A percentile compares a stretch with the other conserved stretches of the same genome.
Evolutionary conservation across 2,797 vertebrate genomes (phyloP).

Genomic region (Aldrovandia affinis): DNA sequence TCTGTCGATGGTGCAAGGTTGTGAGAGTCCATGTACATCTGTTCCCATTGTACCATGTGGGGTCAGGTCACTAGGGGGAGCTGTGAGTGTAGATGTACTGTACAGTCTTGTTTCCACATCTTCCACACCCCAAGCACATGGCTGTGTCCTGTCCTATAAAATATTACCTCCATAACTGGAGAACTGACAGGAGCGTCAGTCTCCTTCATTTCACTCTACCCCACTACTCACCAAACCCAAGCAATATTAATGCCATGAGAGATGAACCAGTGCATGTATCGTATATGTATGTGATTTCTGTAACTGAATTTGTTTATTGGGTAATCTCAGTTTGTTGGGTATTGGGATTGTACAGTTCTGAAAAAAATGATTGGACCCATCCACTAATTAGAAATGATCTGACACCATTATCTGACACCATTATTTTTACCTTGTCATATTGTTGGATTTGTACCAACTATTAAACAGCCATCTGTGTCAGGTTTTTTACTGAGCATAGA

Average conservation of each 20-base stretch:
- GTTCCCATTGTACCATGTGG: not conserved
- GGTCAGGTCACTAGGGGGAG: not conserved
- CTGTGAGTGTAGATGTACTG: not conserved
- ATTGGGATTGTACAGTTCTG: not conserved
- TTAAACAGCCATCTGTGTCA: not conserved
- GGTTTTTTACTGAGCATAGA: not conserved
- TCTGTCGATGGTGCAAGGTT: not conserved
- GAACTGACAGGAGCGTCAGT: not conserved
- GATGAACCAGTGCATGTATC: not conserved
- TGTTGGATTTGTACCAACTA: not conserved
- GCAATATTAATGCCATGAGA: too few species aligned
- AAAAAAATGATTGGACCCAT: too few species aligned
- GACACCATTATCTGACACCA: not conserved
- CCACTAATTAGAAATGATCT: conserved; percentile 10
- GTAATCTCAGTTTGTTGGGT: not conserved
- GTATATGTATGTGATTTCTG: not conserved
- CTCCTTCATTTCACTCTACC: too few species aligned
- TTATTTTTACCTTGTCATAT: not conserved
- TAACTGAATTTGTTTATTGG: not conserved
- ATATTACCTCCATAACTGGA: not conserved
- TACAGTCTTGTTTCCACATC: not conserved
- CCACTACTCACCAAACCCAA: too few species aligned
- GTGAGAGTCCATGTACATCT: not conserved
- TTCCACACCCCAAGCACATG: not conserved
- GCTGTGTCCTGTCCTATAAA: not conserved